Conservation (phyloP, 2,888 invertebrate species). For the Disparrhopalites patrizii region DNA sequence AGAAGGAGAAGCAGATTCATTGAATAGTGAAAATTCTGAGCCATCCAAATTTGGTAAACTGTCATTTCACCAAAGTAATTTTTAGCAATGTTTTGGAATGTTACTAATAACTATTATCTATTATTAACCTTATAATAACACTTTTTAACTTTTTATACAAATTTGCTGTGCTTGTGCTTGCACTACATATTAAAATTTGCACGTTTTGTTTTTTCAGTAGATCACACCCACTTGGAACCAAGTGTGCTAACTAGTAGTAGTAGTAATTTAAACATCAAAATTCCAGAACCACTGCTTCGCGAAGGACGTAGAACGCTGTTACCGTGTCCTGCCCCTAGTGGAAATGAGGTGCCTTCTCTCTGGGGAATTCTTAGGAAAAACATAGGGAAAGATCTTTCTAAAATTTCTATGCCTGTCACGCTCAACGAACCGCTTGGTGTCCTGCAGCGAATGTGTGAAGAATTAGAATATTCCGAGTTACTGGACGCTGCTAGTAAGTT, state of each 20-base stretch:
- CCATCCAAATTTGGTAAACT: slow-evolving; percentile 46
- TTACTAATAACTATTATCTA: background rate
- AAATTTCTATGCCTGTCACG: slow-evolving; percentile 73
- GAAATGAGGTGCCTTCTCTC: slow-evolving; percentile 70
- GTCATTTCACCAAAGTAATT: background rate
- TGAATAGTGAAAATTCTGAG: slow-evolving; percentile 47
- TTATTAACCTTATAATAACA: background rate
- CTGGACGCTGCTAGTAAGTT: slow-evolving; percentile 63
- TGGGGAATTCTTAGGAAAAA: slow-evolving; percentile 76
- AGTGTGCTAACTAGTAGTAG: slow-evolving; percentile 32
- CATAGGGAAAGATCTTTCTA: slow-evolving; percentile 79
- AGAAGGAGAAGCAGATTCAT: slow-evolving; percentile 47
- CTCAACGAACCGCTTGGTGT: slow-evolving; percentile 79
- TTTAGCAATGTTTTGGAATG: background rate
- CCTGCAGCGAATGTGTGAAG: slow-evolving; percentile 74
- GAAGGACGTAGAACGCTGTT: slow-evolving; percentile 63
- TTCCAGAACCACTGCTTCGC: slow-evolving; percentile 41
- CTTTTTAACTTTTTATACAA: background rate
- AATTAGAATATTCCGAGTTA: slow-evolving; percentile 75
- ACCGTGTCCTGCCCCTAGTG: slow-evolving; percentile 65
- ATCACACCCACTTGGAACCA: slow-evolving; percentile 25
- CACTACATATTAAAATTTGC: background rate
- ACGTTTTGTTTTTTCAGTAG: slow-evolving; percentile 20
- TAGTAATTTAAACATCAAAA: slow-evolving; percentile 45
- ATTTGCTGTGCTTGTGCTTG: background rate